Evolutionary conservation across 2,888 invertebrate genomes (phyloP), one percentile per base, ranked within the genome.

Genomic region (Archips xylosteana): DNA sequence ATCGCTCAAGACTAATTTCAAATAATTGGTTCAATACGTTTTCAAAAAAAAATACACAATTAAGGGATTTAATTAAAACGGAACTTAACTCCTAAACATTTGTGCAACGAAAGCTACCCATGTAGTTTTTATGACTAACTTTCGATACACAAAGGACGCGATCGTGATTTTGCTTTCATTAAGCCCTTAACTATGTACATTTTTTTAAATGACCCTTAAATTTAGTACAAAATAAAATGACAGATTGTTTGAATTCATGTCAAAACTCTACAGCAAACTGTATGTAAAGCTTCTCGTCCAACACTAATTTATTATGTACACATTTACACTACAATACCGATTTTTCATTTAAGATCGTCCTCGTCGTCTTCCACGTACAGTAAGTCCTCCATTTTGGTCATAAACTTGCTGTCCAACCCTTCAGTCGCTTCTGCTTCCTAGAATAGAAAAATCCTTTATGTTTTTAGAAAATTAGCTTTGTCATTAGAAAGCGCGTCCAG

Each of bases 331-430:
- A 76, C 51, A 64, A 59, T 45, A 61, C 61, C 49, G 54, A 45
- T 57, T 60, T 36, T 82, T 90, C 85, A 94, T 80, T 94, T 94
- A 1, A 93, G 80, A 76, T 93, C 92, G 6, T 89, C 92, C 57
- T 92, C 92, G 9, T 92, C 94, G n/a, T 94, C 93, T 76, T 93
- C 94, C 0, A 90, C 92, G 78, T 91, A 93, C 2, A 92, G 81
- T 34, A 94, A 74, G 70, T 93, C 92, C 49, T 93, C 92, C 90
- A 92, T 91, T 80, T 92, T 92, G 2, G 90, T 90, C 87, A 89
- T 88, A 63, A 93, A 92, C 78, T 92, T 92, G 77, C 89, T 90
- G 79, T 87, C 89, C 57, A 92, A 67, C 45, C 89, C 85, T 51
- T 91, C 23, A 85, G 80, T 8, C 78, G 76, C 81, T 3, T 88